Conservation (phyloP, 2,113 vertebrate species). For the Caranx ignobilis region DNA sequence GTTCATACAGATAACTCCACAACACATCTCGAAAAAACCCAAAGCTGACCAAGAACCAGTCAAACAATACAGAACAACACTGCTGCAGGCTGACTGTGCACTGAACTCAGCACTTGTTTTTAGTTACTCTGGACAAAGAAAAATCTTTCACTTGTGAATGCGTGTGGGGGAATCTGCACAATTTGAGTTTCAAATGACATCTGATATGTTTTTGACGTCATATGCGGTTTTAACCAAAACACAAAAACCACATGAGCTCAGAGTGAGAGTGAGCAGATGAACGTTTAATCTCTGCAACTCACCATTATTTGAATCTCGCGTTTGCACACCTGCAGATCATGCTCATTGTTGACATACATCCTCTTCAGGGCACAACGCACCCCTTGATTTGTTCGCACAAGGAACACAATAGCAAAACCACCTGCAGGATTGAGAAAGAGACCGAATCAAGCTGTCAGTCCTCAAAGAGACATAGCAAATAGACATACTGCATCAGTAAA, state of each 20-base stretch:
- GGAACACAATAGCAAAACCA: constrained; percentile 97
- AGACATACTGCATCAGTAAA: background rate
- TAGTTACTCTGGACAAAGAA: background rate
- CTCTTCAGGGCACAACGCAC: constrained; percentile 97
- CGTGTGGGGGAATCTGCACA: background rate
- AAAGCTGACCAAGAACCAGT: constrained; percentile 26
- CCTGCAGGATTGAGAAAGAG: constrained; percentile 78
- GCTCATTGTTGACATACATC: constrained; percentile 99
- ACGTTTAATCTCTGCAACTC: constrained; percentile 70
- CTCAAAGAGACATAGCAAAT: background rate
- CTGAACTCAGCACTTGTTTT: background rate
- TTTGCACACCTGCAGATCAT: constrained; percentile 98
- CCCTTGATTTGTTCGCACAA: constrained; percentile 93
- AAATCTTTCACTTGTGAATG: background rate
- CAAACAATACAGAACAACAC: constrained; percentile 23
- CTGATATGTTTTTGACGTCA: background rate
- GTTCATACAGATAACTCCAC: background rate
- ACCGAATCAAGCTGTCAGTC: background rate
- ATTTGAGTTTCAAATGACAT: background rate
- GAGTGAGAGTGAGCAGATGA: background rate
- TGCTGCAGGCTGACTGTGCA: constrained; percentile 11
- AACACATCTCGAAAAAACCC: constrained; percentile 8
- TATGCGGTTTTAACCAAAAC: background rate
- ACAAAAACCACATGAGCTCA: constrained; percentile 1
- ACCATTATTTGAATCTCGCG: constrained; percentile 99